Evolutionary conservation across 1,140 invertebrate species (phyloP).

Genomic region (Diabrotica undecimpunctata): DNA sequence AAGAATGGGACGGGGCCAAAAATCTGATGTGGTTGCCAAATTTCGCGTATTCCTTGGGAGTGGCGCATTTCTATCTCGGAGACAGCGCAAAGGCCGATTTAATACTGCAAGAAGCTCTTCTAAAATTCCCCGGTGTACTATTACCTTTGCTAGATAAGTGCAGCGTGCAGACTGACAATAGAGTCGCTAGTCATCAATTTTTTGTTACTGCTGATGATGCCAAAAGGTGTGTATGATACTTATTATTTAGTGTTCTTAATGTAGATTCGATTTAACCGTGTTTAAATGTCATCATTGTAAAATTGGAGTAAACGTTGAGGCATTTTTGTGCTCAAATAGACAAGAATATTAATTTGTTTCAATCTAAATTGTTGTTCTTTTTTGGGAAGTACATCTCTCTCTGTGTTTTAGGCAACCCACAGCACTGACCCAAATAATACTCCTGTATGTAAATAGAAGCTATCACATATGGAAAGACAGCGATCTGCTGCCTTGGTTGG

Average conservation of each 20-base stretch:
- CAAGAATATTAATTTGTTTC: too few relatives aligned
- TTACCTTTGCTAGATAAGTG: constrained; percentile 73
- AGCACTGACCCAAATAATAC: constrained; percentile 66
- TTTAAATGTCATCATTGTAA: too few relatives aligned
- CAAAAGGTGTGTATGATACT: constrained; percentile 34
- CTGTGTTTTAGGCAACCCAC: constrained; percentile 56
- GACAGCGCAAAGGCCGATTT: constrained; percentile 56
- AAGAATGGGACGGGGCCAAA: constrained; percentile 61
- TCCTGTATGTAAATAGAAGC: constrained; percentile 69
- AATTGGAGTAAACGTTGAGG: too few relatives aligned
- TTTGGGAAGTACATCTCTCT: not conserved
- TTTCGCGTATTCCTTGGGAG: constrained; percentile 78
- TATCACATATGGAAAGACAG: constrained; percentile 77
- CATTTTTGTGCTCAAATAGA: too few relatives aligned
- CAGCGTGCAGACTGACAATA: constrained; percentile 64
- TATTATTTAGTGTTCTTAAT: too few relatives aligned
- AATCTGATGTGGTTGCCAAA: constrained; percentile 83
- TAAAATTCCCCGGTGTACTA: constrained; percentile 81
- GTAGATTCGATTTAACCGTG: too few relatives aligned
- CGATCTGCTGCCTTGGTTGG: constrained; percentile 74
- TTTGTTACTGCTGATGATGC: constrained; percentile 39
- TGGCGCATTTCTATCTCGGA: constrained; percentile 66
- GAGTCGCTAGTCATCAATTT: constrained; percentile 56
- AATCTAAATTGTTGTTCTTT: too few relatives aligned
- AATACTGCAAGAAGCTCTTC: constrained; percentile 60